A percentile compares a stretch with the other conserved stretches of the same genome.
phyloP scores from a whole-genome alignment of 2,113 vertebrate genomes.

The Abramis brama region DNA sequence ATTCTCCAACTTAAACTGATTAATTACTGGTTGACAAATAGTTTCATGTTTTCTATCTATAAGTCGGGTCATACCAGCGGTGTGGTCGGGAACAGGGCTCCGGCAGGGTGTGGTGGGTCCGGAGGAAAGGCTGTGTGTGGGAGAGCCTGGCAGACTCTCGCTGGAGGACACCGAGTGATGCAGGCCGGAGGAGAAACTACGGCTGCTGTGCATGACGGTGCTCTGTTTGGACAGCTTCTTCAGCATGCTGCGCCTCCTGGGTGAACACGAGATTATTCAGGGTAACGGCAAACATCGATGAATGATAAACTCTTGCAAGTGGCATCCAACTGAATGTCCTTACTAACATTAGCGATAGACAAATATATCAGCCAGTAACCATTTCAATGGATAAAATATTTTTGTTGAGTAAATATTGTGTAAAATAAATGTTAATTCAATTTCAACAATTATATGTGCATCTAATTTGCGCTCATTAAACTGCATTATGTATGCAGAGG shows the following conservation, averaged over 20 bases:
- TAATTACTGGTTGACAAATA: background rate
- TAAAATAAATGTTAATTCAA: background rate
- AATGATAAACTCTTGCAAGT: background rate
- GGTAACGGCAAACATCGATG: background rate
- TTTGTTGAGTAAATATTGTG: background rate
- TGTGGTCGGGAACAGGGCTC: constrained; percentile 83
- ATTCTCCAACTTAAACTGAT: too few species aligned
- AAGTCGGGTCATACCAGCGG: constrained; percentile 69
- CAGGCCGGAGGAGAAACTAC: constrained; percentile 93
- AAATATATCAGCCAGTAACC: background rate
- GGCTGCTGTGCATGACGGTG: constrained; percentile 88
- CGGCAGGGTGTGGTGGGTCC: constrained; percentile 86
- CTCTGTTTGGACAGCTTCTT: constrained; percentile 94
- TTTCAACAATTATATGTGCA: background rate
- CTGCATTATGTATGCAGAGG: background rate
- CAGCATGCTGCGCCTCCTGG: constrained; percentile 85
- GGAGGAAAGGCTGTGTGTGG: constrained; percentile 93
- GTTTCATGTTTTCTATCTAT: too few species aligned
- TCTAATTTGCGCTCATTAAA: background rate
- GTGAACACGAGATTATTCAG: background rate
- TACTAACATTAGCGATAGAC: background rate
- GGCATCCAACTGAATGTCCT: background rate
- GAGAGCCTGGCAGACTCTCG: constrained; percentile 94
- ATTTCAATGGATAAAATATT: background rate
- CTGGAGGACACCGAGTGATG: constrained; percentile 95